Conservation (phyloP, 2,113 vertebrate genomes). For the Centropristis striata region DNA sequence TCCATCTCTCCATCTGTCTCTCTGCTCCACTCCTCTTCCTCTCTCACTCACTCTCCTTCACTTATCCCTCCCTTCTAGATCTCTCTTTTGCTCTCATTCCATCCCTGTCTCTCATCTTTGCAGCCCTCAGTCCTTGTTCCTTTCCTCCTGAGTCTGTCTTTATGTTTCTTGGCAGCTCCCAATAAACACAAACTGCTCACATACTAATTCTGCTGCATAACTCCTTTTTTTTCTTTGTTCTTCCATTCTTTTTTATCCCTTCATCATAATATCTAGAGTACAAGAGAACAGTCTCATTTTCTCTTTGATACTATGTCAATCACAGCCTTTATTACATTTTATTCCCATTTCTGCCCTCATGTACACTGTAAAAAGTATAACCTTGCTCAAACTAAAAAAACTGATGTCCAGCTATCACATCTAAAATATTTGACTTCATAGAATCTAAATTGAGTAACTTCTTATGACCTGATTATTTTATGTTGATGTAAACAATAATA, state of each 20-base stretch:
- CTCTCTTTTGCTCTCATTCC: constrained; percentile 9
- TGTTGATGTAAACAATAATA: too few species aligned
- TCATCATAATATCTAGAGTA: background rate
- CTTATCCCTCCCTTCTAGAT: constrained; percentile 5
- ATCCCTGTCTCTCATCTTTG: background rate
- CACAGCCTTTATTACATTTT: too few species aligned
- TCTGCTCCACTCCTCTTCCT: background rate
- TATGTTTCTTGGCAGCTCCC: background rate
- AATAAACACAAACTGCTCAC: constrained; percentile 19
- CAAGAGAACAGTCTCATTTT: background rate
- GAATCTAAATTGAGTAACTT: too few species aligned
- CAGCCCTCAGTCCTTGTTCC: background rate
- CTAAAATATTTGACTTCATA: too few species aligned
- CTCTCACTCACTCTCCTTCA: background rate
- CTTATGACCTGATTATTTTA: too few species aligned
- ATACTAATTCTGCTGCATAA: background rate
- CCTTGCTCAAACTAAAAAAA: too few species aligned
- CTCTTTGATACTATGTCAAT: background rate
- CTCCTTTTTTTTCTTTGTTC: background rate
- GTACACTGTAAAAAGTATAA: too few species aligned
- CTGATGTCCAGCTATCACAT: too few species aligned
- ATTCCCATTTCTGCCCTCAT: too few species aligned
- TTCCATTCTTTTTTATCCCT: background rate
- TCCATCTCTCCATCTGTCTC: constrained; percentile 43
- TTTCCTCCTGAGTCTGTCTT: background rate